Evolutionary conservation across 1,140 invertebrate genomes (phyloP), one percentile per base, ranked within the genome.

Genomic region (Catajapyx aquilonaris): DNA sequence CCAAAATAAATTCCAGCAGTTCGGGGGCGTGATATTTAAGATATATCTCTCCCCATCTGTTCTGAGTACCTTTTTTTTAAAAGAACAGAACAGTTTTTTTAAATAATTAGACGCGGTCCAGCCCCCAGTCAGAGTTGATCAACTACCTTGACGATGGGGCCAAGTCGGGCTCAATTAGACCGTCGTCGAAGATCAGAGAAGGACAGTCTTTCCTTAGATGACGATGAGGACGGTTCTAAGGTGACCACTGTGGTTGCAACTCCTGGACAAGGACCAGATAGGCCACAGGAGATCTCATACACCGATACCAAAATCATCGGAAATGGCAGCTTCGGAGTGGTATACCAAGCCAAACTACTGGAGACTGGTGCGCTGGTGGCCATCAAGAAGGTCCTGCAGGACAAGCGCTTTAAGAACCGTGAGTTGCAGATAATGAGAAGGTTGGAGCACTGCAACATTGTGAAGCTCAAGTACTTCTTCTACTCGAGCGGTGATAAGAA

Each of bases 401-500:
- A 97, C 62, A 97, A 96, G 62, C 72, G 88, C 64, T 95, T 94
- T 72, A 93, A 94, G 75, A 99, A 99, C 69, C 84, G 94, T 54
- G 94, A 99, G 70, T 72, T 99, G 54, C 91, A 97, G 71, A 98
- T 98, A 46, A 98, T 98, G 93, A 73, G 91, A 60, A 78, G 86
- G 56, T 66, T 97, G 61, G 90, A 97, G 66, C 93, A 97, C 66
- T 93, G 87, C 76, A 97, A 97, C 70, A 95, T 97, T 70, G 91
- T 97, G 52, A 93, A 94, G 73, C 72, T 98, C 60, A 91, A 93
- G 71, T 98, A 93, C 73, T 97, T 93, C 77, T 98, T 96, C 69
- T 97, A 95, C 69, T 95, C 88, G 53, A 88, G 83, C 62, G 90
- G 90, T 64, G 90, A 96, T 69, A 94, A 94, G 86, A 96, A 95